Evolutionary conservation across 2,888 invertebrate species (phyloP).

Genomic region (Pandemis heparana): DNA sequence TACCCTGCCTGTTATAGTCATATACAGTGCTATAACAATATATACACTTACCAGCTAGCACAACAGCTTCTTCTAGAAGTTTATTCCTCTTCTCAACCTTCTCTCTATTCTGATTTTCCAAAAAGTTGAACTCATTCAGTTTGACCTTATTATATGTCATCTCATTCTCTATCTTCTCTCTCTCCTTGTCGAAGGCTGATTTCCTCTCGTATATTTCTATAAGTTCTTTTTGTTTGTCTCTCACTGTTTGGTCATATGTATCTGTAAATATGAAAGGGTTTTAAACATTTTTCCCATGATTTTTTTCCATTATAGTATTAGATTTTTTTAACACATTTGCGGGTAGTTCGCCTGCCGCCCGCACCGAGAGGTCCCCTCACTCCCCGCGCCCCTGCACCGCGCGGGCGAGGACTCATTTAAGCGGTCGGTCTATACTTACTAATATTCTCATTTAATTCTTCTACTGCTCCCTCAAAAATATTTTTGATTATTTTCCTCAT

Average conservation of each 20-base stretch:
- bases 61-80: slow-evolving; percentile 72
- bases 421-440: too few relatives aligned
- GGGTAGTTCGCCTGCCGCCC: too few relatives aligned
- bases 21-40: too few relatives aligned
- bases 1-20: too few relatives aligned
- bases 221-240: slow-evolving; percentile 73
- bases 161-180: slow-evolving; percentile 77
- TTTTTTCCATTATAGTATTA: too few relatives aligned
- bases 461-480: slow-evolving; percentile 87
- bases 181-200: slow-evolving; percentile 72
- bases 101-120: slow-evolving; percentile 80
- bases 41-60: slow-evolving; percentile 62
- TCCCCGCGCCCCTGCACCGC: too few relatives aligned
- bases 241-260: slow-evolving; percentile 69
- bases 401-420: too few relatives aligned
- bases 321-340: too few relatives aligned
- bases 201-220: slow-evolving; percentile 73
- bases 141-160: slow-evolving; percentile 75
- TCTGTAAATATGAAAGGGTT: slow-evolving; percentile 50
- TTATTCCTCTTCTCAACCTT: slow-evolving; percentile 74
- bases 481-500: slow-evolving; percentile 87
- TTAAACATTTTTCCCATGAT: too few relatives aligned
- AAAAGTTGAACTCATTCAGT: slow-evolving; percentile 70
- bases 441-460: slow-evolving; percentile 87
- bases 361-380: too few relatives aligned